Conservation (phyloP, 2,888 invertebrate species). For the Xanthia icteritia region DNA sequence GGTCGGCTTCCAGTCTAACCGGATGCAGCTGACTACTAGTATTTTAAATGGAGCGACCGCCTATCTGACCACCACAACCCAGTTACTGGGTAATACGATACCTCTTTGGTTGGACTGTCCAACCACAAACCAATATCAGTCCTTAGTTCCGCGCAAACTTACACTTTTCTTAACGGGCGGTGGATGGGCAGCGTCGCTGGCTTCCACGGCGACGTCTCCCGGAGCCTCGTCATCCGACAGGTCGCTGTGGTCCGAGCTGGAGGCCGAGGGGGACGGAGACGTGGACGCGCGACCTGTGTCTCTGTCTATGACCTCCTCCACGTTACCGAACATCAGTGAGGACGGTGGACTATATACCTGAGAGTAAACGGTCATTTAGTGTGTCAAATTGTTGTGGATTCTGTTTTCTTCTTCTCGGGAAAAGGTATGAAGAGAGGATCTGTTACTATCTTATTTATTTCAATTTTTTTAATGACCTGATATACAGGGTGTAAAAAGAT, state of each 20-base stretch:
- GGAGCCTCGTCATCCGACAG: slow-evolving; percentile 85
- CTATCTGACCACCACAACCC: background rate
- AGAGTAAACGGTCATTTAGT: background rate
- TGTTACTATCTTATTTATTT: background rate
- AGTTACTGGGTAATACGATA: background rate
- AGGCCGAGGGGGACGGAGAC: slow-evolving; percentile 94
- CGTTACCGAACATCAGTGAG: slow-evolving; percentile 96
- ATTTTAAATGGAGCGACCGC: background rate
- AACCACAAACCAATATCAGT: background rate
- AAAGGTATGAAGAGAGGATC: background rate
- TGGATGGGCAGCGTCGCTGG: slow-evolving; percentile 68
- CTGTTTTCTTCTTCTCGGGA: background rate
- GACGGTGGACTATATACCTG: slow-evolving; percentile 97
- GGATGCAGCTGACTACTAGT: background rate
- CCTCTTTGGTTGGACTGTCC: background rate
- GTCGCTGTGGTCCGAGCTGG: slow-evolving; percentile 90
- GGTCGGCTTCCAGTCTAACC: background rate
- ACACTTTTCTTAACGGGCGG: slow-evolving; percentile 86
- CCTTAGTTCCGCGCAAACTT: slow-evolving; percentile 57
- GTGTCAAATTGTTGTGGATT: background rate
- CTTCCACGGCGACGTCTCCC: slow-evolving; percentile 65
- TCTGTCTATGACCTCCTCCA: slow-evolving; percentile 85
- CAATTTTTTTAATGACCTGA: background rate
- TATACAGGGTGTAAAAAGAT: background rate
- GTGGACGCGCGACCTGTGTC: slow-evolving; percentile 88